A percentile compares a stretch with the other conserved stretches of the same genome.
Conservation (phyloP, 2,888 invertebrate species). For the Parnassius glacialis region DNA sequence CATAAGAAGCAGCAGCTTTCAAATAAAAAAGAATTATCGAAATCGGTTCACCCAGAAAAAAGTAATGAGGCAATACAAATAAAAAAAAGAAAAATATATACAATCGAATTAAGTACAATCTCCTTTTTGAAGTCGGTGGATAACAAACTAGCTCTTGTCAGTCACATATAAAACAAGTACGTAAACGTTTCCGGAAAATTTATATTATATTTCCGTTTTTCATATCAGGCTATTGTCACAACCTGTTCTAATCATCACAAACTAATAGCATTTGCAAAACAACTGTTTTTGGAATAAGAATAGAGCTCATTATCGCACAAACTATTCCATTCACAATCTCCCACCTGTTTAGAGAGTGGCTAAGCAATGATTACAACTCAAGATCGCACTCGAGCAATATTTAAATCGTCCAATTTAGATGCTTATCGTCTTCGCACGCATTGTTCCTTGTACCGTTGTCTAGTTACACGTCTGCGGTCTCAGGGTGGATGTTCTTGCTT, state of each 20-base stretch:
- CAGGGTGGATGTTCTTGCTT: slow-evolving; percentile 3
- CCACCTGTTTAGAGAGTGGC: slow-evolving; percentile 27
- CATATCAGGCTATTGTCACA: too few species aligned
- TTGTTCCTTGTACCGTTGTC: slow-evolving; percentile 39
- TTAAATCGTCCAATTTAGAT: slow-evolving; percentile 55
- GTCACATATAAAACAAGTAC: too few species aligned
- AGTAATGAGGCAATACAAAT: too few species aligned
- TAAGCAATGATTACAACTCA: slow-evolving; percentile 32
- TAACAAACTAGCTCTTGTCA: not conserved
- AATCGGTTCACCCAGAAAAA: too few species aligned
- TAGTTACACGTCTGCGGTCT: slow-evolving; percentile 27
- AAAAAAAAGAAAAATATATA: too few species aligned
- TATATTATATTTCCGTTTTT: too few species aligned
- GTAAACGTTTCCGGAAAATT: too few species aligned
- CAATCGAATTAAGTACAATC: too few species aligned
- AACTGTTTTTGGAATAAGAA: not conserved
- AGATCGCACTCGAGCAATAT: slow-evolving; percentile 46
- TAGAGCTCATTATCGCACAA: not conserved
- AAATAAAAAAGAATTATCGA: too few species aligned
- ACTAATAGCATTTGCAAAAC: not conserved
- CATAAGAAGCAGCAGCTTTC: too few species aligned
- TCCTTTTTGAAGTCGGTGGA: not conserved
- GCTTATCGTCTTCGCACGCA: slow-evolving; percentile 45
- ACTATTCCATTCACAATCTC: slow-evolving; percentile 14
- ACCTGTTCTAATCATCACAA: not conserved